Base-by-base conservation (phyloP, 2,888 invertebrate species). In the Nomada flava region DNA sequence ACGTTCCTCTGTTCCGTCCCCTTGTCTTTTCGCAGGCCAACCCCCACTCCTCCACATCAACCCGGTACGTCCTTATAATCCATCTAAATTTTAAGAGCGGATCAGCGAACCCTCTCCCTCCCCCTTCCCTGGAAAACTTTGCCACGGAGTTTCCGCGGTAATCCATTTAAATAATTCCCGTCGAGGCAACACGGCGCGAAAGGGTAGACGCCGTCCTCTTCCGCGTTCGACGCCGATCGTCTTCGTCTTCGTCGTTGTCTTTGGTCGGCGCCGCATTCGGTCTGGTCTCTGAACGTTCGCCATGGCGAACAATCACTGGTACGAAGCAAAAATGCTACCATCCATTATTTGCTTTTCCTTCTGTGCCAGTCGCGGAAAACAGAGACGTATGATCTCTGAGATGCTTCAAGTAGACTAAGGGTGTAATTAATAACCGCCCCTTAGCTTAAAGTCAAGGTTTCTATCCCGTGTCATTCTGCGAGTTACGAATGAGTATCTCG, bases 161-260 rank as follows among this genome's bases (percentile, higher is more conserved):
- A 93, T 93, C 91, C 92, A 92, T 93, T 93, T 92, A 92, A 92
- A 93, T 92, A 92, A 92, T 92, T 92, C 90, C 88, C 90, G 89
- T 90, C 90, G 88, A 86, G 89, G 87, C 89, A 87, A 90, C 89
- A 85, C 60, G 29, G 80, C 78, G 87, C 85, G 88, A 88, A 89
- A 86, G 85, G 89, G 88, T 20, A 20, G 20, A 20, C 20, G 20
- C 20, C 20, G 87, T 88, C 87, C 83, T 85, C 88, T 89, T 88
- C 85, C 83, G 85, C 85, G 86, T 79, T 85, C 74, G 73, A 76
- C 73, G 85, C 77, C 85, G 88, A 88, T 87, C 88, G 79, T 86
- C 68, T n/a, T 70, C 69, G 50, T 67, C 57, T 52, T 36, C 50
- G 50, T 53, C 81, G 18, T 60, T 65, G 55, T 64, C 57, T 23